Evolutionary conservation across 1,140 invertebrate species (phyloP).

Genomic region (Drosophila lacertosa): DNA sequence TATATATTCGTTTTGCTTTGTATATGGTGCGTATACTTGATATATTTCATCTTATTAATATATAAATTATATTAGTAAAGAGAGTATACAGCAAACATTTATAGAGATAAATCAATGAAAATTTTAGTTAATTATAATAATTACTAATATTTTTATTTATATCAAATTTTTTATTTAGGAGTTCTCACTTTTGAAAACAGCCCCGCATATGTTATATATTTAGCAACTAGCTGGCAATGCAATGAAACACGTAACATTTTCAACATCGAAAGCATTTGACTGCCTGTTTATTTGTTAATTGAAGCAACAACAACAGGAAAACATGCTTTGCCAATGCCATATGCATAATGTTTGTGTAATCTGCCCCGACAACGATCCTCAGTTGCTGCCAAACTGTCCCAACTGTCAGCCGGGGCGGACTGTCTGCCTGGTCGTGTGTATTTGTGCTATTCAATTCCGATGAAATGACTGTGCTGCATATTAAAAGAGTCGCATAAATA

Average conservation of each 20-base stretch:
- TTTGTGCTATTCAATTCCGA: slow-evolving; percentile 64
- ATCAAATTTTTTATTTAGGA: neutral
- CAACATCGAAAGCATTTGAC: slow-evolving; percentile 1
- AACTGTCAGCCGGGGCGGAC: neutral
- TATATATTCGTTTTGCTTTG: too few species aligned
- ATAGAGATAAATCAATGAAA: too few species aligned
- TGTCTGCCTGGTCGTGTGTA: neutral
- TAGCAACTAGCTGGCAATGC: slow-evolving; percentile 18
- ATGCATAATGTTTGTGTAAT: slow-evolving; percentile 39
- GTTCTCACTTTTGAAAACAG: neutral
- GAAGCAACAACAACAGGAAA: slow-evolving; percentile 21
- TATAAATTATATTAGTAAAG: too few species aligned
- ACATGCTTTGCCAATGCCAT: slow-evolving; percentile 15
- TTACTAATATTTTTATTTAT: neutral
- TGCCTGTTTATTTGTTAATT: slow-evolving; percentile 47
- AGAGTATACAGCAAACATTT: too few species aligned
- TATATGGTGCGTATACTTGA: too few species aligned
- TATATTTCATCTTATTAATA: too few species aligned
- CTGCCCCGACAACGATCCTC: slow-evolving; percentile 16
- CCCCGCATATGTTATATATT: neutral
- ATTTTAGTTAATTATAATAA: too few species aligned
- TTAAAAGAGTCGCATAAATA: slow-evolving; percentile 77
- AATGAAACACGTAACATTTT: slow-evolving; percentile 19
- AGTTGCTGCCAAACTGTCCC: neutral
- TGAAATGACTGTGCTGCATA: slow-evolving; percentile 64